Conservation (phyloP, 2,888 invertebrate species). For the Prenolepis imparis region DNA sequence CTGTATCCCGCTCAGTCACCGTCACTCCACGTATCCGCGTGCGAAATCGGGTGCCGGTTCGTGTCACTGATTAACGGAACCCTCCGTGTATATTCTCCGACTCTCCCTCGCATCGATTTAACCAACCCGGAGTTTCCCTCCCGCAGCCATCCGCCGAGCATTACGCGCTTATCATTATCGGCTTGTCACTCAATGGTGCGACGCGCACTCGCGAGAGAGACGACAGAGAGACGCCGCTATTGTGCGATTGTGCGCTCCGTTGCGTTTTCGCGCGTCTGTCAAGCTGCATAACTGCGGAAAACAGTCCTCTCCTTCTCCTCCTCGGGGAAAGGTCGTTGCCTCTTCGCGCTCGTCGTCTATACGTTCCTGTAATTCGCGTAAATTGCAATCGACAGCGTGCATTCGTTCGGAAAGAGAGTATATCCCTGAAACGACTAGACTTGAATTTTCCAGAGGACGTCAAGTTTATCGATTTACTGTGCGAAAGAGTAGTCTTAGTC, state of each 20-base stretch:
- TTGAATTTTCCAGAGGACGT: neutral
- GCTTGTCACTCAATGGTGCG: conserved; percentile 62
- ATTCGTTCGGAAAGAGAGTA: neutral
- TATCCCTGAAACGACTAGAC: neutral
- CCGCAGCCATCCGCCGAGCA: conserved; percentile 24
- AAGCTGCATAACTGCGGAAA: conserved; percentile 17
- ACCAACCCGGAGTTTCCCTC: conserved; percentile 48
- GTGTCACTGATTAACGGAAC: conserved; percentile 37
- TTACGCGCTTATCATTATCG: conserved; percentile 65
- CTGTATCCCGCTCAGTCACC: neutral
- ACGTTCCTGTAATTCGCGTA: conserved; percentile 19
- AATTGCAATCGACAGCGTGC: neutral
- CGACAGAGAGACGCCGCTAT: conserved; percentile 25
- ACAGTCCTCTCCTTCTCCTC: neutral
- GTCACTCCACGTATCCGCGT: neutral
- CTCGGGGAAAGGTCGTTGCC: conserved; percentile 15
- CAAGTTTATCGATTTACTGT: neutral
- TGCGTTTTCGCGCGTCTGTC: conserved; percentile 29
- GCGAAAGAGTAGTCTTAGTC: neutral
- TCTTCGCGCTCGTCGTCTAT: neutral
- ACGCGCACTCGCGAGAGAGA: neutral
- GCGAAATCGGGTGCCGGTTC: conserved; percentile 1
- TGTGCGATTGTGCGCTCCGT: conserved; percentile 30
- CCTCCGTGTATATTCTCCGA: conserved; percentile 31
- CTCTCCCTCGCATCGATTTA: conserved; percentile 54